These are phyloP conservation scores for Tachyglossus aculeatus DNA, from an alignment of 2,797 vertebrate species.

Conservation along the genomic window DNA sequence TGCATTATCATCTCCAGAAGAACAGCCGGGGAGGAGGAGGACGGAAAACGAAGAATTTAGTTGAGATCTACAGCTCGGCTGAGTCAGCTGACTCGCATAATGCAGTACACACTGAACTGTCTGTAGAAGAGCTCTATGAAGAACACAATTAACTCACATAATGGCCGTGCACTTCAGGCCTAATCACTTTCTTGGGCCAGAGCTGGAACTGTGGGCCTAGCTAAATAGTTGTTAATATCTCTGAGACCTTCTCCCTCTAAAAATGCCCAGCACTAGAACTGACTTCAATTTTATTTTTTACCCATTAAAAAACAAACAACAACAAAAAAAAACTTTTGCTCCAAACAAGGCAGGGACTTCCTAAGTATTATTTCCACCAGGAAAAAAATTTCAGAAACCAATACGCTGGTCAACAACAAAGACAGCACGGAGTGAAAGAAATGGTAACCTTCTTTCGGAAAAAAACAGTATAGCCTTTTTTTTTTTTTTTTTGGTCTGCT, in stretches of 20 bases:
- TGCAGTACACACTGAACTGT: constrained; percentile 40
- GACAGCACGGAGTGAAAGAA: too few relatives aligned
- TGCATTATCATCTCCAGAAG: not conserved
- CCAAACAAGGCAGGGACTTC: not conserved
- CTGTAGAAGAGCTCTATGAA: constrained; percentile 35
- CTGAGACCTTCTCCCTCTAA: too few relatives aligned
- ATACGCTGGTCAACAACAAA: too few relatives aligned
- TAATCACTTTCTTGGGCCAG: constrained; percentile 7
- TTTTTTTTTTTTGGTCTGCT: not conserved
- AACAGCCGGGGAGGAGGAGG: constrained; percentile 7
- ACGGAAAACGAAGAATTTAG: constrained; percentile 42
- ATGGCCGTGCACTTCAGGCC: constrained; percentile 30
- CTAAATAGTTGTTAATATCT: too few relatives aligned
- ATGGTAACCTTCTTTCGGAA: too few relatives aligned
- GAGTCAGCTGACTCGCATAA: constrained; percentile 54
- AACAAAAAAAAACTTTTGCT: not conserved
- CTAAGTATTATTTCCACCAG: too few relatives aligned
- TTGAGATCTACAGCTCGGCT: constrained; percentile 17
- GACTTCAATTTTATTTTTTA: not conserved
- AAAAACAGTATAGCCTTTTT: not conserved
- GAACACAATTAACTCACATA: constrained; percentile 32
- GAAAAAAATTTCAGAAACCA: too few relatives aligned
- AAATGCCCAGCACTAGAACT: not conserved
- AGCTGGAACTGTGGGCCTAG: not conserved
- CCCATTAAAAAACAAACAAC: not conserved